Evolutionary conservation across 1,140 invertebrate genomes (phyloP), one percentile per base, ranked within the genome.

Genomic region (Homarus americanus): DNA sequence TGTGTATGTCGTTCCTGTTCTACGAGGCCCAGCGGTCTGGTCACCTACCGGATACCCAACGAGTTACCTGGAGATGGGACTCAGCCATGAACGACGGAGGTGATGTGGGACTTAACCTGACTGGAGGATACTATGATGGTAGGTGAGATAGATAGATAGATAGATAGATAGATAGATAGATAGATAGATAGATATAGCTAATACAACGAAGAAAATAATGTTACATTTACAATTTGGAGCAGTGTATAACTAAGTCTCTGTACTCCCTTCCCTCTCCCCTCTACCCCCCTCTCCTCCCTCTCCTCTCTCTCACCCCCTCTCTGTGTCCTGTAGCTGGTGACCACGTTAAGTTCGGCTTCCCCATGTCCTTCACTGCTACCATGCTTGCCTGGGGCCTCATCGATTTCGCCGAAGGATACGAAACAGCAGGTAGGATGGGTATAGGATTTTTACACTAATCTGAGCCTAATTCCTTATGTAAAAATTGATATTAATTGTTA

Each of bases 51-150:
- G 49, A 38, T 2, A 24, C 24, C 49, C 53, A 58, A 15, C 20
- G 79, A 2, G 79, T 82, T 32, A 82, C 38, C 32, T 82, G 79
- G 79, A 20, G 79, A 15, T 38, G 79, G 12, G 79, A 82, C 53
- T 82, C 79, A 0, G 79, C 79, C 28, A 28, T 82, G 1, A 24
- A 58, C 0, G 79, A 82, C 53, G 79, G 79, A 0, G 32, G 49
- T 2, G 79, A 82, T 34, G 79, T 82, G 79, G 53, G 79, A 20
- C 79, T 63, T 28, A 53, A 82, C 53, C 79, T 82, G 2, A 63
- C 79, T 63, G 79, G 79, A 17, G 79, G 79, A 2, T 82, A 82
- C 15, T 82, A 82, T 38, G 79, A 82, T 36, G 79, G 79, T 82
- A 17, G 63, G 79, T 20, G 10, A n/a, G n/a, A 3, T n/a, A n/a